These are phyloP conservation scores for Tenodera sinensis DNA, from an alignment of 2,888 invertebrate species.

Conservation along the genomic window DNA sequence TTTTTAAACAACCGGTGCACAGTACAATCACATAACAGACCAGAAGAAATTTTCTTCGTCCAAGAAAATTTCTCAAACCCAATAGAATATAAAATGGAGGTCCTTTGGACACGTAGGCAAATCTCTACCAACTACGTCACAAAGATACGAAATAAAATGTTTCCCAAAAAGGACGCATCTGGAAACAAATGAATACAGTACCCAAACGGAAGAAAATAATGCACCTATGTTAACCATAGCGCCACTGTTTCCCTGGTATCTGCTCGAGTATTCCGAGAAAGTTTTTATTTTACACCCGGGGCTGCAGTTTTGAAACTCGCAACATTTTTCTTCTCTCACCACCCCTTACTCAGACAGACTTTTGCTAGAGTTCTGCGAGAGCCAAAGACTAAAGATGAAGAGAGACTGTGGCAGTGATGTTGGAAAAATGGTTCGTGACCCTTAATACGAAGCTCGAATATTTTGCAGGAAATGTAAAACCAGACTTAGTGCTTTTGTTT, in stretches of 20 bases:
- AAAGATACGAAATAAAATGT: no score
- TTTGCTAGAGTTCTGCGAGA: not conserved
- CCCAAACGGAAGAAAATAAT: not conserved
- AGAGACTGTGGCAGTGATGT: not conserved
- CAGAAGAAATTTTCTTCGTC: no score
- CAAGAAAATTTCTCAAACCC: no score
- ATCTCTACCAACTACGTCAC: no score
- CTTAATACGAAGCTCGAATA: not conserved
- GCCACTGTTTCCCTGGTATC: not conserved
- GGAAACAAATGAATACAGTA: not conserved
- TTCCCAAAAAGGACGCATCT: no score
- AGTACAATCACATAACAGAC: no score
- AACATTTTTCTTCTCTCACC: not conserved
- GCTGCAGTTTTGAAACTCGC: not conserved
- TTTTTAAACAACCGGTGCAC: no score
- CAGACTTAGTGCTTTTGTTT: no score
- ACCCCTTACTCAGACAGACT: not conserved
- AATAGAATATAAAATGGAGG: no score
- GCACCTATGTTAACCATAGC: not conserved
- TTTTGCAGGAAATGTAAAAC: not conserved
- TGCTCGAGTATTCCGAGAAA: not conserved
- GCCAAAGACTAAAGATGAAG: not conserved
- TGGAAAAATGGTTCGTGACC: not conserved
- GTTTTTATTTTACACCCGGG: not conserved
- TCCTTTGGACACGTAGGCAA: no score